Conservation (phyloP, 2,888 invertebrate genomes). For the Cremastinae sp. region DNA sequence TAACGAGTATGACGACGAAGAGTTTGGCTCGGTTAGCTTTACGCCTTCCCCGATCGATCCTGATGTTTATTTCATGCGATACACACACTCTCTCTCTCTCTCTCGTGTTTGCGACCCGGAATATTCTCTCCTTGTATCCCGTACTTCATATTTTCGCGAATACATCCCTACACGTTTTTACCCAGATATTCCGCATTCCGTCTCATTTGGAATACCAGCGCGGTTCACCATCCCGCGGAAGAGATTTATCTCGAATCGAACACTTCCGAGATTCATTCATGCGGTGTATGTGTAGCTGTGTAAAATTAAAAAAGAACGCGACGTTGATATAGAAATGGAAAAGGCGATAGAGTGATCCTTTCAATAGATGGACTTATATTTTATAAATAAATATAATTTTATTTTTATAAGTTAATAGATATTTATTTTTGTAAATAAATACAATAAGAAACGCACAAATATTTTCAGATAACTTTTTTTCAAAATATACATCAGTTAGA, state of each 20-base stretch:
- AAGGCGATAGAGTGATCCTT: no score
- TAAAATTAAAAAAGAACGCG: background rate
- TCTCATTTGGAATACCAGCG: slow-evolving; percentile 5
- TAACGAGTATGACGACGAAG: slow-evolving; percentile 70
- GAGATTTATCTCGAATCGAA: no score
- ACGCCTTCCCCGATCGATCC: slow-evolving; percentile 66
- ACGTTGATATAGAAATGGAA: no score
- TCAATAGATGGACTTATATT: no score
- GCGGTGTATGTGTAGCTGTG: background rate
- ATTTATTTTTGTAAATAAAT: no score
- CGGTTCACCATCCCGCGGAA: background rate
- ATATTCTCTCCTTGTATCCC: slow-evolving; percentile 3
- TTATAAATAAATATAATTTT: no score
- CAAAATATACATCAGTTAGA: no score
- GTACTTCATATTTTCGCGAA: slow-evolving; percentile 30
- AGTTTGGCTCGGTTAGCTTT: slow-evolving; percentile 53
- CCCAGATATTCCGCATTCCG: background rate
- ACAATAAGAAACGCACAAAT: no score
- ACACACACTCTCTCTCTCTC: no score
- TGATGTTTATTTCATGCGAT: slow-evolving; percentile 71
- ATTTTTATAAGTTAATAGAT: no score
- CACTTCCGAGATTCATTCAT: no score
- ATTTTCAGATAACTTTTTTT: no score
- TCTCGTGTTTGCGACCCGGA: slow-evolving; percentile 1
- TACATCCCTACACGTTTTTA: slow-evolving; percentile 10